Evolutionary conservation across 1,140 invertebrate species (phyloP), one percentile per base, ranked within the genome.

Genomic region (Portunus trituberculatus): DNA sequence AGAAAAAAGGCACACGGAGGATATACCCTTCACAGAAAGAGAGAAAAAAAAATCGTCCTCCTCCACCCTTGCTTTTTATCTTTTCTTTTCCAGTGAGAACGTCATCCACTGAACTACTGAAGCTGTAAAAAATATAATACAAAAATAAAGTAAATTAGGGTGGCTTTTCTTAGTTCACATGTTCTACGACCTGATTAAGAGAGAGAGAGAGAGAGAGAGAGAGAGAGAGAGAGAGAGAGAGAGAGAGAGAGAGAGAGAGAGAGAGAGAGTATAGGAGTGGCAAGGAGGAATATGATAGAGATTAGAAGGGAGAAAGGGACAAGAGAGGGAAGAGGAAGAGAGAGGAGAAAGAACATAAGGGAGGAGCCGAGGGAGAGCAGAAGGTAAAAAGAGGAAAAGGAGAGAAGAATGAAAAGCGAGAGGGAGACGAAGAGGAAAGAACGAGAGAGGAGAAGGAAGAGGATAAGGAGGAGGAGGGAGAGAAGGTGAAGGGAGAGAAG

Each of bases 131-230:
- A 76, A n/a, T 16, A 20, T 76, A n/a, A 76, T 20, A 20, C n/a
- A 76, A 76, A 59, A 76, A 76, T 76, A 16, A 76, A 76, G 67
- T 76, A 76, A 76, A 76, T 76, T n/a, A 76, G 67, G 67, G 67
- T 25, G n/a, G 25, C n/a, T 20, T n/a, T 39, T 39, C 67, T 76
- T 25, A n/a, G 67, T 25, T 0, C n/a, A 76, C 67, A 8, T 76
- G 67, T 76, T n/a, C 67, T n/a, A 25, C 39, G 39, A 39, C 67
- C 67, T 76, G 67, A 76, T n/a, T 76, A 76, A 7, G 67, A 1
- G 1, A 25, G 20, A n/a, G 67, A 20, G 25, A 1, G 20, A 20
- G 67, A n/a, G 6, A n/a, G 67, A 20, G 7, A 76, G 67, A 20
- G 25, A 8, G n/a, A 25, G 67, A n/a, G 6, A n/a, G 67, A 20